Conservation (phyloP, 2,888 invertebrate genomes). For the Sphecodes monilicornis region DNA sequence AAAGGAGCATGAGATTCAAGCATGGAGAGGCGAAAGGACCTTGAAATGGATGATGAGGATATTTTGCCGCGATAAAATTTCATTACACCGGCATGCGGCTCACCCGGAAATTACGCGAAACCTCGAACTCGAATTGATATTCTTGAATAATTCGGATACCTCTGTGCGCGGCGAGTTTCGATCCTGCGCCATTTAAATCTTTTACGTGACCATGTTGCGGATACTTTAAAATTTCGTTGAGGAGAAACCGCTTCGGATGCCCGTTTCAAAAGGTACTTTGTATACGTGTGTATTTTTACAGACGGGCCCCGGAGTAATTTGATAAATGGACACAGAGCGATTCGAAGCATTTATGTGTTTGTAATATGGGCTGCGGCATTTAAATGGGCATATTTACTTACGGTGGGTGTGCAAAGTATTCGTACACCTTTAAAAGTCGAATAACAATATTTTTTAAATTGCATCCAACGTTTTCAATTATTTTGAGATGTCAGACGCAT, state of each 20-base stretch:
- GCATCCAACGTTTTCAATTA: no score
- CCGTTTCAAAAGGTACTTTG: not conserved
- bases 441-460: no score
- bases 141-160: not conserved
- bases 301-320: not conserved
- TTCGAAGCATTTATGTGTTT: not conserved
- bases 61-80: not conserved
- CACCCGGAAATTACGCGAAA: constrained; percentile 6
- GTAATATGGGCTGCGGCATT: not conserved
- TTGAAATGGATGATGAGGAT: not conserved
- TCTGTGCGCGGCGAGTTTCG: not conserved
- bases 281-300: not conserved
- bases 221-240: not conserved
- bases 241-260: not conserved
- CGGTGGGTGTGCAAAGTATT: no score
- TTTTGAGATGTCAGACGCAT: no score
- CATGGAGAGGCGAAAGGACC: not conserved
- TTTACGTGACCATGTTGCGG: not conserved
- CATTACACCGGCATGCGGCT: constrained; percentile 11
- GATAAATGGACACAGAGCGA: not conserved
- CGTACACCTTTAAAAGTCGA: no score
- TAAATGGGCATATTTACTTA: not conserved
- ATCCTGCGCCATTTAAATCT: not conserved
- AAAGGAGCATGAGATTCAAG: not conserved
- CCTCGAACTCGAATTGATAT: not conserved